Percentiles rank a stretch among this genome's conserved stretches.
Evolutionary conservation across 2,888 invertebrate species (phyloP).

Genomic region (Griposia aprilina): DNA sequence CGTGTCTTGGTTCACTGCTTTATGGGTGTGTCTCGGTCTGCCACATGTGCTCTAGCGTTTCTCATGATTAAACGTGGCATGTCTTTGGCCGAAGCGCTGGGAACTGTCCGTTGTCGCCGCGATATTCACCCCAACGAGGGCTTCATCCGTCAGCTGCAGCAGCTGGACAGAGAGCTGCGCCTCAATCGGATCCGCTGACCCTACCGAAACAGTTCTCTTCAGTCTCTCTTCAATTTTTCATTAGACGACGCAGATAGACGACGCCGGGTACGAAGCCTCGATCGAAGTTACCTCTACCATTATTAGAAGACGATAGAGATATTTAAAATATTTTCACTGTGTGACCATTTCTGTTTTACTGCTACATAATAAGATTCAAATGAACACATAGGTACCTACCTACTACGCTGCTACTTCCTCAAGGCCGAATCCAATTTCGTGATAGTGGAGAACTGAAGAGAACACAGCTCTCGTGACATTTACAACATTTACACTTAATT

Average conservation of each 20-base stretch:
- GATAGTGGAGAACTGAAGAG: conserved; percentile 46
- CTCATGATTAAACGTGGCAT: conserved; percentile 95
- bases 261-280: conserved; percentile 82
- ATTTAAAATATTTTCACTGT: conserved; percentile 1
- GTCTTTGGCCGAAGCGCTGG: conserved; percentile 94
- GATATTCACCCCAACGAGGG: conserved; percentile 95
- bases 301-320: conserved; percentile 52
- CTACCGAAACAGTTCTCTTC: conserved; percentile 74
- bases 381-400: background rate
- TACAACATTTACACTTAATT: conserved; percentile 51
- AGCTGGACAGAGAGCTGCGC: conserved; percentile 91
- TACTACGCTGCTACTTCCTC: conserved; percentile 19
- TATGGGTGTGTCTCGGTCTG: conserved; percentile 95
- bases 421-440: conserved; percentile 43
- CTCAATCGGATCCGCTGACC: conserved; percentile 89
- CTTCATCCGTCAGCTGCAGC: conserved; percentile 94
- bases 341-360: conserved; percentile 22
- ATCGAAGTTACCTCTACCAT: conserved; percentile 78
- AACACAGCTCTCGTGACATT: conserved; percentile 35
- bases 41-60: conserved; percentile 95
- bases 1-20: conserved; percentile 95
- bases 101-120: conserved; percentile 92
- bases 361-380: conserved; percentile 27
- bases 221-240: conserved; percentile 76
- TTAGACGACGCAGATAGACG: conserved; percentile 72